phyloP scores from a whole-genome alignment of 2,888 invertebrate species.

The Lydus trimaculatus region DNA sequence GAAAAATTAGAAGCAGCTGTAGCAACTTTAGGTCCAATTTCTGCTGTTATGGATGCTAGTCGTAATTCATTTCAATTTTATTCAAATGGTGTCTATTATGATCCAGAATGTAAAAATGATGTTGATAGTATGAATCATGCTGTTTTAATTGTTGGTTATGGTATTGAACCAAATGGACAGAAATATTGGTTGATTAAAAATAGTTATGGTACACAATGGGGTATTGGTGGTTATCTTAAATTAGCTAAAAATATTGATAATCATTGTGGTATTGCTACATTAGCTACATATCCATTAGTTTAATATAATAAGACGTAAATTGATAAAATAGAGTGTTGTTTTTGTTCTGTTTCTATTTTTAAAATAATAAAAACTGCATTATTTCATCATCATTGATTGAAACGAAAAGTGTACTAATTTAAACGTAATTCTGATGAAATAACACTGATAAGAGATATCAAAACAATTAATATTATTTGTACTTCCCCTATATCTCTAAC shows the following conservation, averaged over 20 bases:
- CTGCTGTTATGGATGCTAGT: slow-evolving; percentile 88
- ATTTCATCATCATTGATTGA: too few species aligned
- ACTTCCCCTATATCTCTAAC: too few species aligned
- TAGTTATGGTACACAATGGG: slow-evolving; percentile 64
- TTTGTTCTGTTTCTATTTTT: not conserved
- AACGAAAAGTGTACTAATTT: too few species aligned
- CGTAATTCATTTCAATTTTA: slow-evolving; percentile 81
- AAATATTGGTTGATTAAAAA: slow-evolving; percentile 76
- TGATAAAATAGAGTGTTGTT: not conserved
- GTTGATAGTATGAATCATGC: slow-evolving; percentile 78
- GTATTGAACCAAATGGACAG: slow-evolving; percentile 66
- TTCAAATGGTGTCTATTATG: slow-evolving; percentile 78
- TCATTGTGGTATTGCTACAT: slow-evolving; percentile 83
- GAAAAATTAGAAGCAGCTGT: slow-evolving; percentile 75
- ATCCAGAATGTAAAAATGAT: slow-evolving; percentile 70
- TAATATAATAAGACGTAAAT: slow-evolving; percentile 53
- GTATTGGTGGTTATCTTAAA: slow-evolving; percentile 50
- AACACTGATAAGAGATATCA: too few species aligned
- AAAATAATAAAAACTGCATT: too few species aligned
- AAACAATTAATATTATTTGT: too few species aligned
- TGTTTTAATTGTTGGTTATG: slow-evolving; percentile 81
- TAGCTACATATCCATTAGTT: slow-evolving; percentile 83
- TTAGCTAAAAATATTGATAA: slow-evolving; percentile 62
- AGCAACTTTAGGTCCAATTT: slow-evolving; percentile 84
- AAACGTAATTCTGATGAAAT: too few species aligned